Base-by-base conservation (phyloP, 1,140 invertebrate species). In the Macrotrachela quadricornifera region DNA sequence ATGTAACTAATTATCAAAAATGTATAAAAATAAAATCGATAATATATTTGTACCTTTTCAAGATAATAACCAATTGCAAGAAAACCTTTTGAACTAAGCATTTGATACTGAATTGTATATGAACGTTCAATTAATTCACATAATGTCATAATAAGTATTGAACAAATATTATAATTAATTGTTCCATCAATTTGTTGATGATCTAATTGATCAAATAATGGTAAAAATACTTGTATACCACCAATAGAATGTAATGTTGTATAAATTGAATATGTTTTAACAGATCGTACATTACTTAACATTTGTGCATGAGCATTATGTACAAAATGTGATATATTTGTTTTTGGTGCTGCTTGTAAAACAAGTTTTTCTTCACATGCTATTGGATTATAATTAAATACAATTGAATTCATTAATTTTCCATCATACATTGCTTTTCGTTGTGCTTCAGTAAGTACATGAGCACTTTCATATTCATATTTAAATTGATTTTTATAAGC, bases 371-470 rank as follows among this genome's bases (percentile, higher is more conserved):
- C 86, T 71, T 97, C 90, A 64, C 75, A 76, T 49, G 92, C 91
- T 61, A 97, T 91, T 48, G 94, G 92, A 72, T 95, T 97, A 75
- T 97, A 99, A 82, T 96, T 92, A 71, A 97, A 96, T 61, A 97
- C 85, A 64, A 99, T 86, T 59, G 84, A 82, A 61, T 79, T 83
- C 56, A 88, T 91, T 61, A 99, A 73, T 72, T 91, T 92, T 55
- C 90, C 90, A 73, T 97, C 92, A 73, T 96, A 99, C 59, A 99
- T 75, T 56, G 95, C 85, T 85, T 81, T 88, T 84, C 21, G 21
- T 74, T 86, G 82, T 76, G 86, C 85, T 74, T 90, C 85, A 70
- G 84, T 83, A 65, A 91, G 77, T 30, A 75, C 82, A 83, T 70
- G 88, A 77, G 74, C 81, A 76, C 84, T 88, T 76, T 95, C 90